Conservation (phyloP, 2,113 vertebrate species). For the Aix galericulata region DNA sequence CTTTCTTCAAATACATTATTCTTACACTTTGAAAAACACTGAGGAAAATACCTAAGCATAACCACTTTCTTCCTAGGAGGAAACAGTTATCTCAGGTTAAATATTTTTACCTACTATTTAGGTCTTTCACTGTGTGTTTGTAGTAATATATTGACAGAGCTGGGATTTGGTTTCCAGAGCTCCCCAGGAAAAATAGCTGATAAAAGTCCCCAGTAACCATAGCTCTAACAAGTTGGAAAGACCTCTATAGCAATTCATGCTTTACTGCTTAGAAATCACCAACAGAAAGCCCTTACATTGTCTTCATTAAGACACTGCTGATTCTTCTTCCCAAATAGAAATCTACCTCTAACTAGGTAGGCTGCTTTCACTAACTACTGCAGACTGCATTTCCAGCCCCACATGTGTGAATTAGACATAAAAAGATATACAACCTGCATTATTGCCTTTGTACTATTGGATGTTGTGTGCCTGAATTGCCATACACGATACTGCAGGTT, state of each 20-base stretch:
- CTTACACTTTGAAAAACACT: not conserved
- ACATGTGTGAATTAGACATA: not conserved
- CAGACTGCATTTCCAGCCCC: not conserved
- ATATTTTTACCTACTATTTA: not conserved
- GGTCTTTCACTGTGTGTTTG: not conserved
- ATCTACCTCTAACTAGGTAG: not conserved
- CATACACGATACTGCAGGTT: not conserved
- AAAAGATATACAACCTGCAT: not conserved
- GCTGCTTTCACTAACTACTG: not conserved
- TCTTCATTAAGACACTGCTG: not conserved
- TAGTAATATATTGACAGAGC: constrained; percentile 1
- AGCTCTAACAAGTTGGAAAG: not conserved
- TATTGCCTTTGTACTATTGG: not conserved
- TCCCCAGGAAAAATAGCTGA: not conserved
- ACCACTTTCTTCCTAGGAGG: not conserved
- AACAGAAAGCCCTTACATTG: not conserved
- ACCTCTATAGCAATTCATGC: not conserved
- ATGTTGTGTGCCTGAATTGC: not conserved
- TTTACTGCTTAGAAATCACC: not conserved
- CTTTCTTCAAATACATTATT: not conserved
- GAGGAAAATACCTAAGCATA: not conserved
- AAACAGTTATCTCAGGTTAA: not conserved
- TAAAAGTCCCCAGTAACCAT: not conserved
- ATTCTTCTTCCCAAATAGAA: not conserved
- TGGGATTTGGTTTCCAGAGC: not conserved